Conservation (phyloP, 2,113 vertebrate species). For the Campylomormyrus numenius region DNA sequence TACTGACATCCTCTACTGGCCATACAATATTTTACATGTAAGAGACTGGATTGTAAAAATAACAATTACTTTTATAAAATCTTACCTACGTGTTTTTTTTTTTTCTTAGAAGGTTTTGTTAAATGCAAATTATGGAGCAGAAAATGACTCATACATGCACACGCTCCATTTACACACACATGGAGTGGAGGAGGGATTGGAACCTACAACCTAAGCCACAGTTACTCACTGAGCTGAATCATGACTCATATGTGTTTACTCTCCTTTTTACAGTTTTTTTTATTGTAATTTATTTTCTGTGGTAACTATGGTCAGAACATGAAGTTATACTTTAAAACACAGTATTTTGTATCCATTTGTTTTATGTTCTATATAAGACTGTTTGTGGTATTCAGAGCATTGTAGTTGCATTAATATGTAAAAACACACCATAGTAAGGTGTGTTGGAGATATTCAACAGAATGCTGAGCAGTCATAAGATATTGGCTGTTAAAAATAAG, state of each 20-base stretch:
- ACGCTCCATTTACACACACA: neutral
- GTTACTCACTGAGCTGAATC: neutral
- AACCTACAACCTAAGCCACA: neutral
- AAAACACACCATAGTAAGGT: neutral
- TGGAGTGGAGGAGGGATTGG: neutral
- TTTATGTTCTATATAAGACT: neutral
- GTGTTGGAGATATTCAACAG: neutral
- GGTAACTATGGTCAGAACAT: neutral
- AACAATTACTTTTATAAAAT: neutral
- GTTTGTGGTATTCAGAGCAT: neutral
- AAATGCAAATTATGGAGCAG: neutral
- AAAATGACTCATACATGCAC: neutral
- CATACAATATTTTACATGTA: neutral
- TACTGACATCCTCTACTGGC: neutral
- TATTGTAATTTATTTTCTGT: neutral
- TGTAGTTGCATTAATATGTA: neutral
- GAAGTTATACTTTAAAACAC: neutral
- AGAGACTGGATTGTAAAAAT: neutral
- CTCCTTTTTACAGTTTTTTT: neutral
- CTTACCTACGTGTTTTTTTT: neutral
- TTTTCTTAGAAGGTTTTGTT: neutral
- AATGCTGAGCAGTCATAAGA: neutral
- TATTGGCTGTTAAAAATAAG: neutral
- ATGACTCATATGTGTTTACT: neutral
- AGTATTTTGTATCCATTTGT: neutral